These are phyloP conservation scores for Corvus moneduloides DNA, from an alignment of 2,113 vertebrate genomes.

Conservation along the genomic window DNA sequence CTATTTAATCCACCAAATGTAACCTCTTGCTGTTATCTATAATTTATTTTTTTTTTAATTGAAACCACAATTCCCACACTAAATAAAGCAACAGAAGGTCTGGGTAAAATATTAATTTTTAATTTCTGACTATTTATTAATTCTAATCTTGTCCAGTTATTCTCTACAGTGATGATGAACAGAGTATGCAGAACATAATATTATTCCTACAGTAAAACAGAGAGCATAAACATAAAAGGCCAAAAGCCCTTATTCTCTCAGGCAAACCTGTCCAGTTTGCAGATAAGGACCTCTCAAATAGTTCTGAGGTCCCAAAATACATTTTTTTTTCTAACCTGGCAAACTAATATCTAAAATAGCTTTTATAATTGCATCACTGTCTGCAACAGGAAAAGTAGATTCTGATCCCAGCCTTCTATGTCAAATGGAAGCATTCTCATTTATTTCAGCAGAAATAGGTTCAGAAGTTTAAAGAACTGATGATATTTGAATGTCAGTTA, in stretches of 20 bases:
- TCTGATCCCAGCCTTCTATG: not conserved
- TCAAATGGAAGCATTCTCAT: not conserved
- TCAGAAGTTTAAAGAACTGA: not conserved
- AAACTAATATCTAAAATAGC: not conserved
- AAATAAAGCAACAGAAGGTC: not conserved
- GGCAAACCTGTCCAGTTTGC: not conserved
- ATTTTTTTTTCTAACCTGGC: not conserved
- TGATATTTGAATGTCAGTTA: not conserved
- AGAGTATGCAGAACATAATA: not conserved
- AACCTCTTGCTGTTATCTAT: not conserved
- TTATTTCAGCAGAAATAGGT: not conserved
- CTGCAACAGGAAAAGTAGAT: not conserved
- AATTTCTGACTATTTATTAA: not conserved
- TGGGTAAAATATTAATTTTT: not conserved
- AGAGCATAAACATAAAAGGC: not conserved
- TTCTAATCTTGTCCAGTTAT: not conserved
- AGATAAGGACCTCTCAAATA: not conserved
- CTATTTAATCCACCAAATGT: not conserved
- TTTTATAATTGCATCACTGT: not conserved
- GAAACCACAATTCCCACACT: not conserved
- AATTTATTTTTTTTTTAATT: not conserved
- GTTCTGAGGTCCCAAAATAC: not conserved
- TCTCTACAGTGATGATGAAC: not conserved
- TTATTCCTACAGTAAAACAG: not conserved
- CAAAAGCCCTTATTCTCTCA: not conserved